Conservation (phyloP, 1,140 invertebrate species). For the Heliconius nattereri region DNA sequence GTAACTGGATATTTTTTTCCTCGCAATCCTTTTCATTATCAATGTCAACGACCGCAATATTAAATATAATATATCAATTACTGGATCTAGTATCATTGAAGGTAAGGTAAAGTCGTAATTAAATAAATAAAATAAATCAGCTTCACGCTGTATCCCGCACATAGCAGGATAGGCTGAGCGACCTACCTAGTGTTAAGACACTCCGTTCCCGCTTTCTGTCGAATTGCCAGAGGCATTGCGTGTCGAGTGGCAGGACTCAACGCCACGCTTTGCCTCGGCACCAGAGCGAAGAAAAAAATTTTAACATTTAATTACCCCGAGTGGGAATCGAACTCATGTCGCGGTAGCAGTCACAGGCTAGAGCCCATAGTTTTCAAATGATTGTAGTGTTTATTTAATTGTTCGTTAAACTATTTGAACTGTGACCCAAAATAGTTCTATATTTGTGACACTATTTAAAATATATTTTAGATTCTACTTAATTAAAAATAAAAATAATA, state of each 20-base stretch:
- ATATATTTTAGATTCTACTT: no score
- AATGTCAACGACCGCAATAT: constrained; percentile 26
- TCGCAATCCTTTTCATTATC: neutral
- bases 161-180: no score
- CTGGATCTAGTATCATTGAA: constrained; percentile 1
- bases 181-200: no score
- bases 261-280: neutral
- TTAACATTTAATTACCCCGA: neutral
- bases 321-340: neutral
- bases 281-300: neutral
- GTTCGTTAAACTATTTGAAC: neutral
- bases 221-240: neutral
- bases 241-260: neutral
- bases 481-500: no score
- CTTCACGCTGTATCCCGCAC: neutral
- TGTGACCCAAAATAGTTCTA: no score
- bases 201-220: neutral
- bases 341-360: no score
- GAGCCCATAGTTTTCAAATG: no score
- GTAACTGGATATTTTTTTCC: neutral
- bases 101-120: neutral
- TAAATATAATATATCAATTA: constrained; percentile 7
- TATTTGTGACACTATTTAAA: no score
- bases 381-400: neutral
- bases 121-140: neutral